Percentiles rank a stretch among this genome's conserved stretches.
phyloP scores from a whole-genome alignment of 2,888 invertebrate species.

The Ophion ellenae region DNA sequence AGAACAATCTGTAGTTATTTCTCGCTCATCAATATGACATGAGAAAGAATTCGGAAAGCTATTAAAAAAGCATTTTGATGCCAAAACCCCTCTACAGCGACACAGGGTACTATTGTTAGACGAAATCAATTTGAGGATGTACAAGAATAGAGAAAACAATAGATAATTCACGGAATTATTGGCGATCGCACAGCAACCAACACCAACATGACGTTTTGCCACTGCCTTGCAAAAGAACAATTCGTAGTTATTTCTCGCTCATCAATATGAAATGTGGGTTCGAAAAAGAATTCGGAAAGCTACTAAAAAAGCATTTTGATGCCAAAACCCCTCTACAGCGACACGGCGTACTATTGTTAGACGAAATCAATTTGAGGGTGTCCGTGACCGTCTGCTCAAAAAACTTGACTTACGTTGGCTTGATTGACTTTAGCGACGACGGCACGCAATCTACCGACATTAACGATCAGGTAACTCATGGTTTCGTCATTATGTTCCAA shows the following conservation, averaged over 20 bases:
- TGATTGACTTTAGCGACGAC: conserved; percentile 67
- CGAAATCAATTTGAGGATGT: no score
- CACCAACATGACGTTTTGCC: no score
- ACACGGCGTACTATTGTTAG: conserved; percentile 61
- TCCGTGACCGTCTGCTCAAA: conserved; percentile 58
- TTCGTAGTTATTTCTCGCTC: conserved; percentile 51
- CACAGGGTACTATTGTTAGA: no score
- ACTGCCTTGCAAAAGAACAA: conserved; percentile 38
- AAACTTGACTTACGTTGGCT: conserved; percentile 64
- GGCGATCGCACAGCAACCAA: no score
- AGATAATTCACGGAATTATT: no score
- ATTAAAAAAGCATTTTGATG: no score
- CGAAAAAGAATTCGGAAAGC: conserved; percentile 59
- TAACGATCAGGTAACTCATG: conserved; percentile 12
- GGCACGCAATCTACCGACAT: conserved; percentile 51
- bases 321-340: conserved; percentile 46
- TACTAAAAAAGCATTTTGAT: conserved; percentile 38
- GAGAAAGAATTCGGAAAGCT: no score
- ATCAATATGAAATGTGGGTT: conserved; percentile 52
- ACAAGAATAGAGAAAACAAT: no score
- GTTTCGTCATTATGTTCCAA: no score
- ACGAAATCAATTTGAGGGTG: conserved; percentile 67
- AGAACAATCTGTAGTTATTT: no score
- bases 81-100: no score
- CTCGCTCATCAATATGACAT: no score